Evolutionary conservation across 1,140 invertebrate species (phyloP).

Genomic region (Laupala kohalensis): DNA sequence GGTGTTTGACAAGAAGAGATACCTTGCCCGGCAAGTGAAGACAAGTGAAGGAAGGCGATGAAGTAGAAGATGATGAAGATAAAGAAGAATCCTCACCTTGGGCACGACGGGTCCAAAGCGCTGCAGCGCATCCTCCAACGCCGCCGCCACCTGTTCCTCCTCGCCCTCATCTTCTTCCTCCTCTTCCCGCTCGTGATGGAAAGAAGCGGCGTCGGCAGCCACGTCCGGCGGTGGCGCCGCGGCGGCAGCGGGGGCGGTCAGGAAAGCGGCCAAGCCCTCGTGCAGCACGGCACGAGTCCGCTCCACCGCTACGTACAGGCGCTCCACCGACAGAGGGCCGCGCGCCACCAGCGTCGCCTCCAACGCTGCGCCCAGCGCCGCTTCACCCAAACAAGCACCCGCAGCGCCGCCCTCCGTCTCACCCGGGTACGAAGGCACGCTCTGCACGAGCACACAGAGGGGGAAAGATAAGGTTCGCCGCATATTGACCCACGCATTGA

Average conservation of each 20-base stretch:
- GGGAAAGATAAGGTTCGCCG: too few relatives aligned
- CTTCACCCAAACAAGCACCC: slow-evolving; percentile 47
- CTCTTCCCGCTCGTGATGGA: too few relatives aligned
- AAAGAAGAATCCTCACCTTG: background rate
- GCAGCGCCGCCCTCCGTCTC: slow-evolving; percentile 9
- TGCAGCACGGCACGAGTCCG: slow-evolving; percentile 50
- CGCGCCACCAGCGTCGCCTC: slow-evolving; percentile 62
- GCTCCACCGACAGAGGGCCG: slow-evolving; percentile 63
- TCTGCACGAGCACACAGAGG: too few relatives aligned
- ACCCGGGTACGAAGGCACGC: too few relatives aligned
- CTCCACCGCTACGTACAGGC: slow-evolving; percentile 54
- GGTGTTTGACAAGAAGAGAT: too few relatives aligned
- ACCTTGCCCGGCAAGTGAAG: background rate
- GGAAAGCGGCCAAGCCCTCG: slow-evolving; percentile 42
- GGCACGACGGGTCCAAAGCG: background rate
- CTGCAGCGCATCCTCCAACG: background rate
- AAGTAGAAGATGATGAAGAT: background rate
- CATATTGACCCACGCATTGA: too few relatives aligned
- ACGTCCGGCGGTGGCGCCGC: background rate
- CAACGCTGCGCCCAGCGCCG: slow-evolving; percentile 54
- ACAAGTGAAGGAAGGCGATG: background rate
- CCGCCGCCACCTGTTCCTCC: background rate
- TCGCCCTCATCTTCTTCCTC: background rate
- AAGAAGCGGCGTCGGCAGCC: too few relatives aligned
- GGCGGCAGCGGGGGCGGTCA: background rate